phyloP scores from a whole-genome alignment of 2,888 invertebrate genomes.

The Strigamia crassipes region DNA sequence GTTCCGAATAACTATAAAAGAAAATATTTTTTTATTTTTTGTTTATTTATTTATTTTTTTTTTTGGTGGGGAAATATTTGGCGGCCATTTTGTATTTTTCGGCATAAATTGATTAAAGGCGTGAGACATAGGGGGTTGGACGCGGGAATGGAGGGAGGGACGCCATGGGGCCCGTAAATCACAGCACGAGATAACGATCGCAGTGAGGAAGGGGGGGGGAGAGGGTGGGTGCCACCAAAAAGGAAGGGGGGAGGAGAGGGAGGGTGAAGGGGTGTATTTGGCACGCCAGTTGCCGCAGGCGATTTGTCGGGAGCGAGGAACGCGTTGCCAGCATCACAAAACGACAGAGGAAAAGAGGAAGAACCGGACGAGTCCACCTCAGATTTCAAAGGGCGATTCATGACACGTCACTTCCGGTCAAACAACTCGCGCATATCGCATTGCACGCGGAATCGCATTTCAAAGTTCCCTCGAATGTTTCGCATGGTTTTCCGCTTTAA shows the following conservation, averaged over 20 bases:
- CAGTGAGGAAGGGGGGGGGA: background rate
- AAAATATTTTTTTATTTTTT: too few relatives aligned
- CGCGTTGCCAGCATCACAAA: slow-evolving; percentile 11
- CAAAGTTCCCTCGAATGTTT: background rate
- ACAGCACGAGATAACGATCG: slow-evolving; percentile 16
- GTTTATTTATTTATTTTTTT: too few relatives aligned
- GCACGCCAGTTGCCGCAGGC: slow-evolving; percentile 21
- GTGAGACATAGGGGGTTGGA: slow-evolving; percentile 12
- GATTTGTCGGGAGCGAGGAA: slow-evolving; percentile 16
- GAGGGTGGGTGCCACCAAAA: background rate
- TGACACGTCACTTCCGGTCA: background rate
- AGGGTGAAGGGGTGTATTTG: background rate
- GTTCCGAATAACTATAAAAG: too few relatives aligned
- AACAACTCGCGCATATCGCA: background rate
- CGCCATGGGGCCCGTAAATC: slow-evolving; percentile 21
- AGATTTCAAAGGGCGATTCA: background rate
- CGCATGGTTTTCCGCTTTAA: too few relatives aligned
- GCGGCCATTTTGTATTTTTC: slow-evolving; percentile 13
- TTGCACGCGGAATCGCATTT: background rate
- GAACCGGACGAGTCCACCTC: background rate
- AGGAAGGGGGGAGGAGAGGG: background rate
- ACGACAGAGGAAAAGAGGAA: background rate
- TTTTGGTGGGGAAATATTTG: too few relatives aligned
- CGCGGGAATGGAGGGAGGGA: slow-evolving; percentile 10
- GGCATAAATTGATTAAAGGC: slow-evolving; percentile 21